A percentile compares a stretch with the other conserved stretches of the same genome.
Evolutionary conservation across 2,888 invertebrate genomes (phyloP).

Genomic region (Lepetodrilus schrolli): DNA sequence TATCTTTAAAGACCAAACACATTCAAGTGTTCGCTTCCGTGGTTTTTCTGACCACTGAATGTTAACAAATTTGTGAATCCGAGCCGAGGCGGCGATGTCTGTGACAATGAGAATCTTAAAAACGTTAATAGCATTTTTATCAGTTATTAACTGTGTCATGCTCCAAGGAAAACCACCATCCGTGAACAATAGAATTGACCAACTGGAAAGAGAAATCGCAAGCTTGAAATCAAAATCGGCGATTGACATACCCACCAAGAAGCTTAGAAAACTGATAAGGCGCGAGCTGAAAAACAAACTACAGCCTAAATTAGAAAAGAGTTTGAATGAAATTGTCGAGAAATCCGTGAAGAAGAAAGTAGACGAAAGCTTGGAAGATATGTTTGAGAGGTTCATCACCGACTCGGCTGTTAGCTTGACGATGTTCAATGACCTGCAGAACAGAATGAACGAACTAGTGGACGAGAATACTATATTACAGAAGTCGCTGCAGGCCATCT

Average conservation of each 20-base stretch:
- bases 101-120: too few relatives aligned
- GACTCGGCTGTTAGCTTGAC: neutral
- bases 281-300: neutral
- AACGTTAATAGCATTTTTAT: too few relatives aligned
- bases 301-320: neutral
- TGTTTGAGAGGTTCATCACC: neutral
- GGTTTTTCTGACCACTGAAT: too few relatives aligned
- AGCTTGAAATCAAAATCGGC: neutral
- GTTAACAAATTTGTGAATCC: too few relatives aligned
- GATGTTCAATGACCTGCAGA: neutral
- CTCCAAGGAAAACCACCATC: too few relatives aligned
- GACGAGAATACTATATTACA: neutral
- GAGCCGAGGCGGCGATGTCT: too few relatives aligned
- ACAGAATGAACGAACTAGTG: neutral
- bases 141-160: too few relatives aligned
- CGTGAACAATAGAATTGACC: too few relatives aligned
- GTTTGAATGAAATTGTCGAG: neutral
- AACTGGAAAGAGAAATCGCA: too few relatives aligned
- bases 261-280: neutral
- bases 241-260: neutral
- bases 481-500: neutral
- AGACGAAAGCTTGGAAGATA: neutral
- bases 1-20: too few relatives aligned
- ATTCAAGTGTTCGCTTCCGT: too few relatives aligned
- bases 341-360: neutral